A percentile compares a stretch with the other conserved stretches of the same genome.
phyloP scores from a whole-genome alignment of 1,140 invertebrate genomes.

The Pollicipes pollicipes region DNA sequence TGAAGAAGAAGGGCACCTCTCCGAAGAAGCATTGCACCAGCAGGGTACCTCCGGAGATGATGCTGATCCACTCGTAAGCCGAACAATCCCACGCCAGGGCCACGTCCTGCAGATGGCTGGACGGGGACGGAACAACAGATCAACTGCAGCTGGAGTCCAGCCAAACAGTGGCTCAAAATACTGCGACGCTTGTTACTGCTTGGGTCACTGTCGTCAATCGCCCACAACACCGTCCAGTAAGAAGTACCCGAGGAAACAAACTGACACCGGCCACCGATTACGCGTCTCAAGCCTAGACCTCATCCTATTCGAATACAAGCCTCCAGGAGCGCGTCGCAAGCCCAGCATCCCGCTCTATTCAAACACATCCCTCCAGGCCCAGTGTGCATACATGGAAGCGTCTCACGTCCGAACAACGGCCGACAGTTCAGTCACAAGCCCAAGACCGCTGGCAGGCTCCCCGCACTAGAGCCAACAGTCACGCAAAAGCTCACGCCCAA shows the following conservation, averaged over 20 bases:
- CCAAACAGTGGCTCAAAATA: background rate
- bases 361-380: constrained; percentile 7
- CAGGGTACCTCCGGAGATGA: constrained; percentile 57
- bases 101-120: constrained; percentile 48
- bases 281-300: too few relatives aligned
- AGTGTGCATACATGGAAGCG: too few relatives aligned
- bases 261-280: too few relatives aligned
- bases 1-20: constrained; percentile 75
- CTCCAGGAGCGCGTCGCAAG: too few relatives aligned
- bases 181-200: background rate
- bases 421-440: too few relatives aligned
- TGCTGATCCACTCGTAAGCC: constrained; percentile 38
- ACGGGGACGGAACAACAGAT: constrained; percentile 8
- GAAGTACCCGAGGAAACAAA: too few relatives aligned
- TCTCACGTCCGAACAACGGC: too few relatives aligned
- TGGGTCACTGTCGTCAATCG: background rate
- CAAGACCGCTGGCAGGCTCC: too few relatives aligned
- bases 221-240: background rate
- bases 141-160: constrained; percentile 6
- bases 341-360: too few relatives aligned
- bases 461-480: too few relatives aligned
- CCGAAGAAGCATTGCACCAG: constrained; percentile 65
- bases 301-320: too few relatives aligned
- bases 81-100: constrained; percentile 28
- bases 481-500: too few relatives aligned